These are phyloP conservation scores for human (Homo sapiens) DNA, from an alignment of 2,113 vertebrate genomes.

Conservation along the genomic window DNA sequence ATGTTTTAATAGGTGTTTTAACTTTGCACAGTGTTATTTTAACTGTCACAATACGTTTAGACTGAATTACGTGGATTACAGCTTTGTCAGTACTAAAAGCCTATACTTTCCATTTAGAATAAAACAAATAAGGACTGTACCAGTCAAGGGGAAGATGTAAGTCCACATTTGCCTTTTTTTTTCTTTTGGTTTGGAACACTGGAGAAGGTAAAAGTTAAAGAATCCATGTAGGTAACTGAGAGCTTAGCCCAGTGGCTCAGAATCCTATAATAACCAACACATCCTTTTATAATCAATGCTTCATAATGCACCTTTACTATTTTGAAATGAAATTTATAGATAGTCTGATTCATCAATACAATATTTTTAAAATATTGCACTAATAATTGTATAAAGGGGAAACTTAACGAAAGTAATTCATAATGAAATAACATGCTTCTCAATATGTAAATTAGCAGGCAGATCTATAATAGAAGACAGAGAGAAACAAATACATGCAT, in stretches of 20 bases:
- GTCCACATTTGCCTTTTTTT: background rate
- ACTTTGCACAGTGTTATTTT: background rate
- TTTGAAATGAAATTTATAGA: background rate
- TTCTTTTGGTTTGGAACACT: background rate
- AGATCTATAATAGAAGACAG: background rate
- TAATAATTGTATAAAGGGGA: background rate
- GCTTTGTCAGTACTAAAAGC: background rate
- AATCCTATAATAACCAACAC: background rate
- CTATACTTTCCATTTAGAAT: background rate
- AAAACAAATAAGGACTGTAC: background rate
- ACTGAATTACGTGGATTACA: background rate
- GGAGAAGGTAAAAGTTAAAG: background rate
- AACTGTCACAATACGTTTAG: background rate
- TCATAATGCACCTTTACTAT: background rate
- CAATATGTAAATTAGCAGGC: background rate
- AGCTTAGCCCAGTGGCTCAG: background rate
- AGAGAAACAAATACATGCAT: background rate
- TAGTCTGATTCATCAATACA: background rate
- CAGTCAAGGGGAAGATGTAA: background rate
- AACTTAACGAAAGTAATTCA: background rate
- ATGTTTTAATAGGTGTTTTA: background rate
- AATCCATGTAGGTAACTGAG: background rate
- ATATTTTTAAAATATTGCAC: background rate
- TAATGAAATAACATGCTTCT: slow-evolving; percentile 8
- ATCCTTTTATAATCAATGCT: background rate